Percentiles rank a stretch among this genome's conserved stretches.
phyloP scores from a whole-genome alignment of 2,797 vertebrate genomes.

The Enteromius treurensis region DNA sequence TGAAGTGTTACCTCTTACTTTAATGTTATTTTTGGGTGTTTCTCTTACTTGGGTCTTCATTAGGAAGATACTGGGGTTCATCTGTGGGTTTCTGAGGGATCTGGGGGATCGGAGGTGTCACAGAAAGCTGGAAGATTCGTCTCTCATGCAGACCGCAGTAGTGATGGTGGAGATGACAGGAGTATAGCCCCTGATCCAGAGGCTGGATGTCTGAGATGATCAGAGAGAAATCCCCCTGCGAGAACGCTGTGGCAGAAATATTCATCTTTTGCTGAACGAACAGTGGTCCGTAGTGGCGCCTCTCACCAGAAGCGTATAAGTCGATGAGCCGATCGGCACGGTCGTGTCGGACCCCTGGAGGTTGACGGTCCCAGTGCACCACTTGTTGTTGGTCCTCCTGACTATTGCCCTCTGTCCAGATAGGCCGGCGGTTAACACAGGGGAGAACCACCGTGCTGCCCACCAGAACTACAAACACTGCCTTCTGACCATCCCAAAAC shows the following conservation, averaged over 20 bases:
- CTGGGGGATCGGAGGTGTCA: conserved; percentile 68
- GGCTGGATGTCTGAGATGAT: conserved; percentile 81
- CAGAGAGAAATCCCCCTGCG: conserved; percentile 90
- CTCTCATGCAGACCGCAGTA: conserved; percentile 95
- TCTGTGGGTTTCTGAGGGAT: conserved; percentile 54
- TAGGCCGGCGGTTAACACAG: conserved; percentile 82
- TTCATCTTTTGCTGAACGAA: conserved; percentile 89
- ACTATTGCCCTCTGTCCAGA: conserved; percentile 88
- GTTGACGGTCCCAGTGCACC: conserved; percentile 93
- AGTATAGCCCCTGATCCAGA: conserved; percentile 90
- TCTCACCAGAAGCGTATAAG: conserved; percentile 91
- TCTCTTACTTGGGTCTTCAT: conserved; percentile 69
- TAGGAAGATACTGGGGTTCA: conserved; percentile 66
- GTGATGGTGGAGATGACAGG: conserved; percentile 95
- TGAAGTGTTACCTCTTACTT: not conserved
- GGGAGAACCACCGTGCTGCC: conserved; percentile 82
- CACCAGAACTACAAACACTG: conserved; percentile 78
- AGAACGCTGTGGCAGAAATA: conserved; percentile 83
- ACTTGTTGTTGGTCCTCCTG: conserved; percentile 93
- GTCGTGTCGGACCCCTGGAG: conserved; percentile 86
- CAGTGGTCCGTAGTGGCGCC: conserved; percentile 86
- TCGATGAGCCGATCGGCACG: conserved; percentile 91
- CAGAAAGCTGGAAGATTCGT: conserved; percentile 82
- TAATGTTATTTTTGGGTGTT: not conserved
- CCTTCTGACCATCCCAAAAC: conserved; percentile 92